phyloP scores from a whole-genome alignment of 2,888 invertebrate species.

The Prosopocoilus inquinatus region DNA sequence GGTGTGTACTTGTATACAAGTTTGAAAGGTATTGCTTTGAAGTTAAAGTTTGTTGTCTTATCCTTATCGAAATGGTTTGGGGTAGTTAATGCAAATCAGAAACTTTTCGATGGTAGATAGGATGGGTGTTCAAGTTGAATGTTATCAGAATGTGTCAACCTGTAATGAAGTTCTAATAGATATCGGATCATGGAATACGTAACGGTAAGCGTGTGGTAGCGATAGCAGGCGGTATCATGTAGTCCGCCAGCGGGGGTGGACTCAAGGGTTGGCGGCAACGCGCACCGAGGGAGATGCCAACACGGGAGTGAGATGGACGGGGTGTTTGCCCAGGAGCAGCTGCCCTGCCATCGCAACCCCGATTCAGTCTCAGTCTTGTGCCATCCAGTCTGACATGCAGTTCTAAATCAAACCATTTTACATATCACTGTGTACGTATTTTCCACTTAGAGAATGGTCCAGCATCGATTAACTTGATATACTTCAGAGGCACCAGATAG shows the following conservation, averaged over 20 bases:
- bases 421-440: constrained; percentile 38
- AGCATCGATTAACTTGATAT: constrained; percentile 28
- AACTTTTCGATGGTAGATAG: too few relatives aligned
- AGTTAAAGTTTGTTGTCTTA: too few relatives aligned
- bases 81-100: too few relatives aligned
- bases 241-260: constrained; percentile 7
- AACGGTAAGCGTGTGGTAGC: constrained; percentile 25
- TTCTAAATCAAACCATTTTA: constrained; percentile 35
- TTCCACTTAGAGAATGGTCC: constrained; percentile 32
- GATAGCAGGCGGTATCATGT: constrained; percentile 17
- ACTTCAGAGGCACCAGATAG: constrained; percentile 27
- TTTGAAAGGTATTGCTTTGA: too few relatives aligned
- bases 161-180: constrained; percentile 23
- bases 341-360: constrained; percentile 45
- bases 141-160: not conserved
- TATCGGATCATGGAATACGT: constrained; percentile 24
- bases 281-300: constrained; percentile 28
- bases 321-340: constrained; percentile 46
- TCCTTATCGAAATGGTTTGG: too few relatives aligned
- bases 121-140: too few relatives aligned
- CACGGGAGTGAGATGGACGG: constrained; percentile 32
- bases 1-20: too few relatives aligned
- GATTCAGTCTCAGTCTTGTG: constrained; percentile 43
- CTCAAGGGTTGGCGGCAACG: constrained; percentile 10
- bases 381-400: constrained; percentile 42